Base-by-base conservation (phyloP, 2,888 invertebrate genomes). In the Epinotia brunnichana region DNA sequence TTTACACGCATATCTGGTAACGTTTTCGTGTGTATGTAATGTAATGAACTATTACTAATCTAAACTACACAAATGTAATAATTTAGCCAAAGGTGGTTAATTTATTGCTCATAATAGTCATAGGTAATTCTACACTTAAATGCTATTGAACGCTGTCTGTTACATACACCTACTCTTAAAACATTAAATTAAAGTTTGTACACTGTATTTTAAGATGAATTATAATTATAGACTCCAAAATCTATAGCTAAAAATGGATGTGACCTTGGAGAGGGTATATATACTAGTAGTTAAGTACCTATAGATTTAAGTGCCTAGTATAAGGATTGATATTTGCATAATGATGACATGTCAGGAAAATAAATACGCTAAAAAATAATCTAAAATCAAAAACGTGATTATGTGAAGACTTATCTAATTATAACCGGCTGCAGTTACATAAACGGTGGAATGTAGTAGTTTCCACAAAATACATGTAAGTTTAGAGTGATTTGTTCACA, bases 161-260 rank as follows among this genome's bases (percentile, higher is more conserved):
- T 70, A 19, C 44, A 5, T 35, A 56, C 62, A n/a, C 63, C 44
- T 61, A 61, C 61, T 61, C 59, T 24, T 44, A 19, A 19, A 44
- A 56, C 54, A 29, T 29, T 48, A 29, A 9, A 9, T 7, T 35
- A 9, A 70, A 5, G 10, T 39, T 56, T 62, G 19, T 44, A 15
- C 29, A 4, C n/a, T 48, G 21, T 62, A 17, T 48, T 64, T 57
- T 44, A 63, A 57, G 56, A 35, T 35, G 48, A n/a, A 5, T 35
- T 41, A 70, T 70, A 70, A 70, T 70, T 70, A 70, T 62, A 70
- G 62, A 44, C 29, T 70, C n/a, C 29, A 56, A 15, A 17, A 48
- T 39, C 54, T 69, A 56, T 54, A 29, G 17, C 24, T 19, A 29
- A 35, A 54, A 56, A 70, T n/a, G n/a, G n/a, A n/a, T n/a, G n/a